Base-by-base conservation (phyloP, 2,113 vertebrate genomes). In the Lichenostomus cassidix region DNA sequence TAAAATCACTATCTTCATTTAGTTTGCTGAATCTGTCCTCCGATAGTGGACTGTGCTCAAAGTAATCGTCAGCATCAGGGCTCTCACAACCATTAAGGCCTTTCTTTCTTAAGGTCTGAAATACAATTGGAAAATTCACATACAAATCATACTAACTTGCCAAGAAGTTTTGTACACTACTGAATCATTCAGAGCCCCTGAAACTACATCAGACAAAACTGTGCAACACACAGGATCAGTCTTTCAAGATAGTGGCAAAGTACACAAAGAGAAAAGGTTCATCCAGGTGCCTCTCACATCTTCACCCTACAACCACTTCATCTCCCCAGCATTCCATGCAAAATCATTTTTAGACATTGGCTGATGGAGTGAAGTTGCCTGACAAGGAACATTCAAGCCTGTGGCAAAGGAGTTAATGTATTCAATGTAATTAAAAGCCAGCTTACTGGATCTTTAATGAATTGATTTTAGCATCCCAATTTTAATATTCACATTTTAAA, bases 61-160 rank as follows among this genome's bases (percentile, higher is more conserved):
- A 99, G 99, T 99, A 99, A 98, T 99, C 99, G 98, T 99, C 99
- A 92, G 98, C 98, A 98, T 99, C 99, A 94, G 99, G 99, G 98
- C 99, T 99, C 98, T 99, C 99, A 99, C 99, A 99, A 98, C 99
- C 99, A 99, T 98, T 99, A 98, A 99, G 99, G 98, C 99, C 99
- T 99, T 99, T 99, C 98, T 99, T 99, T 99, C 99, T 99, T 99
- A 99, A 99, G 97, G 99, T 99, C 99, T 99, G 99, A 99, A 99
- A 99, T 98, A 99, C 99, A 99, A 99, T 99, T 98, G 98, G 98
- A 99, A 98, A 99, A 98, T 99, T 99, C 98, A 99, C 98, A 98
- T 98, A 98, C 98, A 98, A 94, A 98, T 95, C 97, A 97, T 96
- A 97, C 98, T 98, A 97, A 97, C 97, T 98, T 93, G 95, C 97